Base-by-base conservation (phyloP, 2,888 invertebrate genomes). In the Sycophila texana region DNA sequence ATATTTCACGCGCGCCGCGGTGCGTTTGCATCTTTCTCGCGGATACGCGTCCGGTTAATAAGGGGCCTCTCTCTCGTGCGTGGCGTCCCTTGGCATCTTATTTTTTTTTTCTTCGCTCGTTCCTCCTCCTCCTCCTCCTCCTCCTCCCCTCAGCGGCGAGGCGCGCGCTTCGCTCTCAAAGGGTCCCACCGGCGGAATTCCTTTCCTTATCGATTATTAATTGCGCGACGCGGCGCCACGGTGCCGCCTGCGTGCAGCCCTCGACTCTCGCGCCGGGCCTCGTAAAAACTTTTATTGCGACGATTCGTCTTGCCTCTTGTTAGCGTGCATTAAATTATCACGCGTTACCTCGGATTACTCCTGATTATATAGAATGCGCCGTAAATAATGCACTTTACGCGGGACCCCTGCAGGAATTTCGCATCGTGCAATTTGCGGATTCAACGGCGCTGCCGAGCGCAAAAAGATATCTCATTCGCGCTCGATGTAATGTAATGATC, bases 11-110 rank as follows among this genome's bases (percentile, higher is more conserved):
- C 53, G 53, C 51, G 26, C 26, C 26, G 14, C 53, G 58, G 20
- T 58, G 58, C 58, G 58, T 39, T 61, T 39, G 61, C 63, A 18
- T 63, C 63, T 63, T 16, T 5, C n/a, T 30, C 55, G 55, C 68
- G 18, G 18, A 13, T 22, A 51, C 26, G 4, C 39, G 47, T 39
- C 18, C 5, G 49, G 14, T 22, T 77, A 71, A 77, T 77, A 77
- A 68, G 76, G 57, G 22, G 13, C 51, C 63, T 75, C 55, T 53
- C 70, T 55, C 61, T 76, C 70, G 68, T 70, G 61, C 22, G 14
- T 22, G 30, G 16, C 61, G 61, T 14, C 39, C 39, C 39, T 26
- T 26, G 26, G 26, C 26, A 26, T 26, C n/a, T n/a, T n/a, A n/a
- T n/a, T n/a, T 14, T 14, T 51, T 51, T 51, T 51, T 51, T 51